These are phyloP conservation scores for Melinaea marsaeus DNA, from an alignment of 2,888 invertebrate genomes.

Conservation along the genomic window DNA sequence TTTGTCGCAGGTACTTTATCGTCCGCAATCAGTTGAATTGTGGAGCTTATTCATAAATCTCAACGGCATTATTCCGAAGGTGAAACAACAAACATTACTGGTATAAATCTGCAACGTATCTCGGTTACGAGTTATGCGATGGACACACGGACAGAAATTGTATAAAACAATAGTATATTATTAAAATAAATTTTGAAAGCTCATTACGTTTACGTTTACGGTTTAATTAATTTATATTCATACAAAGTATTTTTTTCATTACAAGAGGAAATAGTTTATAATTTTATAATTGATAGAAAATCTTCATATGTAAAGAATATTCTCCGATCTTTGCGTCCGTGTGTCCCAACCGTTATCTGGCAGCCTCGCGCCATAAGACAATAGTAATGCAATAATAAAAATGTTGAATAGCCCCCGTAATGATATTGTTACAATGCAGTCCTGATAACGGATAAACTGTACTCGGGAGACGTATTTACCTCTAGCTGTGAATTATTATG, in stretches of 20 bases:
- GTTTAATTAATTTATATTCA: not conserved
- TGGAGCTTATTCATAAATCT: constrained; percentile 74
- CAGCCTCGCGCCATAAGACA: constrained; percentile 75
- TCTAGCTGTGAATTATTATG: constrained; percentile 24
- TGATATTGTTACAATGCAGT: constrained; percentile 74
- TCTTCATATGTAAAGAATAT: not conserved
- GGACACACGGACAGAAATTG: constrained; percentile 38
- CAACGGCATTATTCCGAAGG: constrained; percentile 71
- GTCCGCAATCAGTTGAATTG: constrained; percentile 62
- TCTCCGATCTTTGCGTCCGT: constrained; percentile 30
- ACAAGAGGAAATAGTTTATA: not conserved
- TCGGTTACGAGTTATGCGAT: constrained; percentile 59
- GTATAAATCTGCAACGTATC: constrained; percentile 77
- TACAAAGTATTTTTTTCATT: not conserved
- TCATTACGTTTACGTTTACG: too few relatives aligned
- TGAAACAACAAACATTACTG: constrained; percentile 77
- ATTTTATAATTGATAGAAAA: not conserved
- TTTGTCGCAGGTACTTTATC: constrained; percentile 55
- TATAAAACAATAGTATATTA: constrained; percentile 5
- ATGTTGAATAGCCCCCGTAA: constrained; percentile 77
- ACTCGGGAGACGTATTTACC: constrained; percentile 56
- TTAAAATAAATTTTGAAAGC: not conserved
- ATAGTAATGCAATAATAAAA: constrained; percentile 78
- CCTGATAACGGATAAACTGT: constrained; percentile 78
- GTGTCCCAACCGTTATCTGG: constrained; percentile 58